Base-by-base conservation (phyloP, 2,888 invertebrate genomes). In the Tridacna crocea region DNA sequence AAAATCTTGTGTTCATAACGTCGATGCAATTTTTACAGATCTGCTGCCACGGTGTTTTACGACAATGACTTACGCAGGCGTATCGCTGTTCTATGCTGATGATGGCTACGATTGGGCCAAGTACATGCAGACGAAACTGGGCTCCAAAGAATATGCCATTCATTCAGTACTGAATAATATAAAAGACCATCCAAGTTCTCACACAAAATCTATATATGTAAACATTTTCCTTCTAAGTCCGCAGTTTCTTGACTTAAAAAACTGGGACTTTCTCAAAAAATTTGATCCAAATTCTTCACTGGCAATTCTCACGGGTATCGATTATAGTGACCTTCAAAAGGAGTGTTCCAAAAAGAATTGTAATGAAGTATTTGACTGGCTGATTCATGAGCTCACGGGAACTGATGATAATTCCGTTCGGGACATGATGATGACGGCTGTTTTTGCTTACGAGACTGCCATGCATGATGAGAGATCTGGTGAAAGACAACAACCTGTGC, bases 151-250 rank as follows among this genome's bases (percentile, higher is more conserved):
- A n/a, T 84, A 85, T 58, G 58, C 65, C 17, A 82, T 87, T 47
- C 15, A 70, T 2, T 68, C 80, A 24, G 72, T 72, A n/a, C 36
- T 80, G 6, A 75, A 77, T 48, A 70, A 80, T 19, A 74, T 84
- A n/a, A 72, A 27, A 13, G 72, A 13, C 24, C 63, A 65, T 22
- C 61, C 63, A 0, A 55, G 22, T 12, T 26, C n/a, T 22, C 65
- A 73, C 11, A 48, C 72, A 11, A 55, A 58, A 27, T 79, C 79
- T 22, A 51, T 72, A 17, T 73, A 72, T n/a, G 68, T 86, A 19
- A 86, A 86, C 72, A 73, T 82, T 19, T 77, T 86, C 60, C 74
- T 86, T 17, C 36, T 86, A n/a, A 79, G 83, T 26, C 85, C 85
- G 15, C 83, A 86, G 46, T 83, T 86, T 65, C 63, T 86, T 19